Conservation (phyloP, 2,888 invertebrate species). For the Orchestes rusci region DNA sequence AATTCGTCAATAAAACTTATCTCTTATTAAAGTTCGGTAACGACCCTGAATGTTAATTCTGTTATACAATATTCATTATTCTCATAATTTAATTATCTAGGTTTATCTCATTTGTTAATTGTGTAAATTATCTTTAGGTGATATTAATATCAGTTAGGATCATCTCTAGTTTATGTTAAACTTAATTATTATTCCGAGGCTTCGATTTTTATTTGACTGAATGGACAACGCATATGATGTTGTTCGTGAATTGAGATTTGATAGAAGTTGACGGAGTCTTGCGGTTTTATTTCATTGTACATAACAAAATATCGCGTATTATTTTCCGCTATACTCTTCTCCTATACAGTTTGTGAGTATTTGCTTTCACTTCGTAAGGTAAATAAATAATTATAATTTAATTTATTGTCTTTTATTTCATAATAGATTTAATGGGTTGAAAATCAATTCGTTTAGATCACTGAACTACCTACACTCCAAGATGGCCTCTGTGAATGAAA, state of each 20-base stretch:
- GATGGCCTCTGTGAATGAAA: no score
- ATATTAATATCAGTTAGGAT: no score
- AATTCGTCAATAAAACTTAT: no score
- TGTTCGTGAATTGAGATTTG: no score
- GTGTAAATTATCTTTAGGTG: constrained; percentile 27
- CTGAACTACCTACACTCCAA: no score
- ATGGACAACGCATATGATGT: no score
- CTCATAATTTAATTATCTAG: constrained; percentile 25
- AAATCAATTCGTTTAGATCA: no score
- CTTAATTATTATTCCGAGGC: constrained; percentile 23
- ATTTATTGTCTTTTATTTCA: neutral
- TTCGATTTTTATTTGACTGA: constrained; percentile 5
- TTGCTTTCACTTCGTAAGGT: constrained; percentile 38
- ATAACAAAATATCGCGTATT: constrained; percentile 31
- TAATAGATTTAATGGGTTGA: no score
- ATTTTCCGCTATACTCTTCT: constrained; percentile 30
- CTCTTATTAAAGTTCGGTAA: no score
- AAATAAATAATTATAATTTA: constrained; percentile 32
- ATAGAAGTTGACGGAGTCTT: constrained; percentile 4
- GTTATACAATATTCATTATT: no score
- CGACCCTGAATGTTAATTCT: no score
- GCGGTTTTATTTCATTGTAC: constrained; percentile 25
- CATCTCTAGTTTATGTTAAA: constrained; percentile 33
- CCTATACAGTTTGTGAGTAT: constrained; percentile 36
- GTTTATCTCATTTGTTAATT: constrained; percentile 23